Percentiles rank a stretch among this genome's conserved stretches.
These are phyloP conservation scores for Hirudinaria manillensis DNA, from an alignment of 2,888 invertebrate genomes.

Conservation along the genomic window DNA sequence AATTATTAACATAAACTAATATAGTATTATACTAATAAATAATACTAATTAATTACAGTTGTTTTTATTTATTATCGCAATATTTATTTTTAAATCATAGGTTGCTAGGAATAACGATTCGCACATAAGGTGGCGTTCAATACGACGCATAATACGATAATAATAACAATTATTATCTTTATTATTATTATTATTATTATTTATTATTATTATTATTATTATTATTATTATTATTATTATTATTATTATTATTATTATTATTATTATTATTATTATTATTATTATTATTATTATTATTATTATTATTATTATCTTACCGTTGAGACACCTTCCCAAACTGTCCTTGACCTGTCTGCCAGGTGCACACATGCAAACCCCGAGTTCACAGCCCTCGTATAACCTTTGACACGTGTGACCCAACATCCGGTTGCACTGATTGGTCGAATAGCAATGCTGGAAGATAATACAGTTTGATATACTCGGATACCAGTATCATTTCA, in stretches of 20 bases:
- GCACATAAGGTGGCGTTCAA: not conserved
- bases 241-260: slow-evolving; percentile 17
- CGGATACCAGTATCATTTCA: too few species aligned
- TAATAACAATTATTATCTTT: slow-evolving; percentile 17
- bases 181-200: slow-evolving; percentile 26
- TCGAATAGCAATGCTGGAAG: not conserved
- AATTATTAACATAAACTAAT: too few species aligned
- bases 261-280: too few species aligned
- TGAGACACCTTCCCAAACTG: not conserved
- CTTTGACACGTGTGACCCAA: slow-evolving; percentile 7
- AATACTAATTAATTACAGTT: too few species aligned
- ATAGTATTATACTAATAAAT: too few species aligned
- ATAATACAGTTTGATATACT: not conserved
- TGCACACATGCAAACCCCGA: not conserved
- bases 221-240: slow-evolving; percentile 30
- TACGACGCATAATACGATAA: slow-evolving; percentile 2
- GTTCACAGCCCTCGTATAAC: slow-evolving; percentile 1
- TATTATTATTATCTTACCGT: not conserved
- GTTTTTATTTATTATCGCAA: too few species aligned
- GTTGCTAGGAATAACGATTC: too few species aligned
- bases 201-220: slow-evolving; percentile 29
- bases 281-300: not conserved
- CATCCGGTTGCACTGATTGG: slow-evolving; percentile 10
- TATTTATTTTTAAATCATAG: too few species aligned
- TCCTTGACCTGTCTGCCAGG: not conserved